Evolutionary conservation across 2,888 invertebrate genomes (phyloP), one percentile per base, ranked within the genome.

Genomic region (Athrips mouffetella): DNA sequence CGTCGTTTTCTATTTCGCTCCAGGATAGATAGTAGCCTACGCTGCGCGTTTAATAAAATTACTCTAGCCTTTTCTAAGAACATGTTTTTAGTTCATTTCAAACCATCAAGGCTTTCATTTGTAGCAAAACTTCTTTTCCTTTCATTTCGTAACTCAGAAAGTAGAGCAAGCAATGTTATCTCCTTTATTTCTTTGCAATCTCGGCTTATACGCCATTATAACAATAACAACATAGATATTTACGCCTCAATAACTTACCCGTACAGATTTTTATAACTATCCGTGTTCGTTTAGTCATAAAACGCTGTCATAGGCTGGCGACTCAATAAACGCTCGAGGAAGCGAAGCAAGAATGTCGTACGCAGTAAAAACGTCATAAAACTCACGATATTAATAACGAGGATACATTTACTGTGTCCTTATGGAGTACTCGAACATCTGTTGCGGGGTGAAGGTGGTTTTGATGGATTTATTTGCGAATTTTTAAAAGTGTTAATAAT

Each of bases 351-450:
- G 64, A 65, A 67, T 62, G 62, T 62, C 57, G 65, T 55, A 41
- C 55, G 59, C 52, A 70, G 65, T 75, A 76, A 79, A 76, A 70
- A 51, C 48, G 60, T 31, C 44, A 31, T 44, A 76, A 79, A 79
- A 69, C 60, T 60, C 61, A 66, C 67, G 67, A 74, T 78, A 76
- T 76, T 78, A 76, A 76, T 78, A 77, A 78, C 70, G 73, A 67
- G 58, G 61, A 58, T 63, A 65, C 70, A 73, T 70, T 59, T 56
- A 58, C 63, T 67, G 67, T 70, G 65, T 70, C 57, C 59, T 65
- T 62, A 59, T 58, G 64, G 53, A 56, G 57, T 59, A 59, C 60
- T 60, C 64, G 65, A 60, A 60, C 63, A 65, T 63, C 51, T 48
- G 44, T 53, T 50, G 21, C 13, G 35, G 18, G 33, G 40, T 18